Base-by-base conservation (phyloP, 2,797 vertebrate species). In the Carapus acus region DNA sequence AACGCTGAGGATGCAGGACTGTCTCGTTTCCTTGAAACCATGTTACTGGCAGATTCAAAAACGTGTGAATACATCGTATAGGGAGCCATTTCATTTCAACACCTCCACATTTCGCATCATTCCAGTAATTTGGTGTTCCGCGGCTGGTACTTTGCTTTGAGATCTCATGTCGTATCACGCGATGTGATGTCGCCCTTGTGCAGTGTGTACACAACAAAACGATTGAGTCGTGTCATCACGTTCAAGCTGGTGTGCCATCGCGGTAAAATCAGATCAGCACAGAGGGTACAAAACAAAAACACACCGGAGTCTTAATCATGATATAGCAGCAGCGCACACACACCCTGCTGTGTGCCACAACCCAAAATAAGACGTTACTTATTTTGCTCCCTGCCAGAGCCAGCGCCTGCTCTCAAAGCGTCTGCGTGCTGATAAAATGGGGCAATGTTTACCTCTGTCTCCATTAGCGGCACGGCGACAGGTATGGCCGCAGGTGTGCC, bases 361-460 rank as follows among this genome's bases (percentile, higher is more conserved):
- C 34, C 16, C 38, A 12, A 40, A 8, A 40, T 19, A 19, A 33
- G 17, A 9, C 6, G 9, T 40, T 36, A 7, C 14, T 15, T 15
- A 36, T 36, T 2, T 15, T 15, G 34, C 2, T 36, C 13, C 8
- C 4, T 15, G 34, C 3, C 31, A 11, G 14, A 21, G 11, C 17
- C 9, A 7, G 39, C 11, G 9, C 39, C 21, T 41, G 19, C 17
- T 19, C 9, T 8, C 3, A 15, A 11, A 20, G 6, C 4, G 18
- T 4, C 2, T 15, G 18, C 52, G 20, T 23, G 14, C 9, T 13
- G 31, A 7, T 33, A 4, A 3, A 33, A 33, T 13, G 14, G 3
- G 6, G 31, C 31, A 33, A 13, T 13, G 12, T 33, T 33, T 79
- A 86, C 86, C 77, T 68, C 68, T 18, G 78, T 60, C 61, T 85